Evolutionary conservation across 2,888 invertebrate species (phyloP).

Genomic region (Drosophila niveifrons): DNA sequence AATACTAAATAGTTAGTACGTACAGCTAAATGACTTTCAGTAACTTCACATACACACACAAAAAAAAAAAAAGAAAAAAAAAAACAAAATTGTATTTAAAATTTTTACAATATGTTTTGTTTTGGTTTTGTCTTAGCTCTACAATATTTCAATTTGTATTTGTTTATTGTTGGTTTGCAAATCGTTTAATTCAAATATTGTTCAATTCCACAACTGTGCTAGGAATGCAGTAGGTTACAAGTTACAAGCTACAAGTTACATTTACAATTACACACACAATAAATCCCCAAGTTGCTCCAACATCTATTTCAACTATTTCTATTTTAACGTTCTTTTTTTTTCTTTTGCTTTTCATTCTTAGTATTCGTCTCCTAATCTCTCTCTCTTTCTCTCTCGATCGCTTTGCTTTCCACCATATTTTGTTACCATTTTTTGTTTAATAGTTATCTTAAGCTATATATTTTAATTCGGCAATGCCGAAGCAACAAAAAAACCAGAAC

Average conservation of each 20-base stretch:
- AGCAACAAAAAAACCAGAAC: constrained; percentile 29
- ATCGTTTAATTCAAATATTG: constrained; percentile 64
- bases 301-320: neutral
- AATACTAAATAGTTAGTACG: constrained; percentile 11
- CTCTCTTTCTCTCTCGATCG: neutral
- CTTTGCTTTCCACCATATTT: neutral
- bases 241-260: constrained; percentile 40
- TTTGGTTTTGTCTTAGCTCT: constrained; percentile 24
- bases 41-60: neutral
- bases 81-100: constrained; percentile 41
- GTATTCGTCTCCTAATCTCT: constrained; percentile 1
- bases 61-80: too few species aligned
- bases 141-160: constrained; percentile 48
- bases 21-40: constrained; percentile 30
- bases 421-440: constrained; percentile 12
- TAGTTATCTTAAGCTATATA: constrained; percentile 30
- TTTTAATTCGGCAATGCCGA: constrained; percentile 69
- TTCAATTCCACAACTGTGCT: constrained; percentile 80
- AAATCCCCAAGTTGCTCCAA: constrained; percentile 29
- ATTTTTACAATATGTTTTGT: constrained; percentile 33
- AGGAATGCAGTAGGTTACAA: constrained; percentile 73
- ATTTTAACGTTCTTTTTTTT: neutral
- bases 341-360: neutral
- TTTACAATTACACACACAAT: constrained; percentile 47
- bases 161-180: constrained; percentile 48